These are phyloP conservation scores for Lissocephala sabroskyi DNA, from an alignment of 2,888 invertebrate genomes.

Conservation along the genomic window DNA sequence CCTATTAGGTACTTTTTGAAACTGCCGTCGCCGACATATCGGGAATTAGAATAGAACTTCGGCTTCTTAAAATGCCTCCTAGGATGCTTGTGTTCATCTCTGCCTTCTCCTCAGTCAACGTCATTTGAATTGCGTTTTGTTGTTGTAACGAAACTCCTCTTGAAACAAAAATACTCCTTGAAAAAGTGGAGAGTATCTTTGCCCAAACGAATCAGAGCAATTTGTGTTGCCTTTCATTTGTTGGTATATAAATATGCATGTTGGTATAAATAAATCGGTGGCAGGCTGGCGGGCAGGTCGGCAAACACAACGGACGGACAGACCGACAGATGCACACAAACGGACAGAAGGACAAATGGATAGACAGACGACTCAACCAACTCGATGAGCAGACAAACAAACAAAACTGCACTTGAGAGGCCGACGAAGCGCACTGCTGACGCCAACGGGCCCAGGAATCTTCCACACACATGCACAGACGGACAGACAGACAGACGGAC, in stretches of 20 bases:
- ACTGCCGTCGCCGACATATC: too few relatives aligned
- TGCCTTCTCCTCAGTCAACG: too few relatives aligned
- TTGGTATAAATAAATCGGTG: slow-evolving; percentile 36
- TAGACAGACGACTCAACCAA: too few relatives aligned
- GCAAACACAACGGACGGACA: slow-evolving; percentile 16
- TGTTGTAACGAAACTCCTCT: too few relatives aligned
- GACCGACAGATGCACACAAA: neutral
- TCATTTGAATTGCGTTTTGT: too few relatives aligned
- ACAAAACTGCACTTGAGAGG: slow-evolving; percentile 49
- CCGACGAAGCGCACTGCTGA: slow-evolving; percentile 29
- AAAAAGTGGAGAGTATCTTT: too few relatives aligned
- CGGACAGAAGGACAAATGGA: neutral
- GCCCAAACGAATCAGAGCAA: too few relatives aligned
- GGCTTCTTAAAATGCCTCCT: too few relatives aligned
- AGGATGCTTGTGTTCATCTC: too few relatives aligned
- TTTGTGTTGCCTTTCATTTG: slow-evolving; percentile 34
- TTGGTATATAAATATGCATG: slow-evolving; percentile 12
- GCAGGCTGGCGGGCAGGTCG: slow-evolving; percentile 9
- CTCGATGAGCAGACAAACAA: slow-evolving; percentile 26
- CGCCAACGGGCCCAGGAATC: neutral
- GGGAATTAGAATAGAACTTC: too few relatives aligned
- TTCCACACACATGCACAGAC: neutral
- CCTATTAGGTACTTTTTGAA: too few relatives aligned
- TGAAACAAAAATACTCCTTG: too few relatives aligned
- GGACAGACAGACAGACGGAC: slow-evolving; percentile 11